Evolutionary conservation across 2,113 vertebrate genomes (phyloP).

Genomic region (Poeciliopsis prolifica): DNA sequence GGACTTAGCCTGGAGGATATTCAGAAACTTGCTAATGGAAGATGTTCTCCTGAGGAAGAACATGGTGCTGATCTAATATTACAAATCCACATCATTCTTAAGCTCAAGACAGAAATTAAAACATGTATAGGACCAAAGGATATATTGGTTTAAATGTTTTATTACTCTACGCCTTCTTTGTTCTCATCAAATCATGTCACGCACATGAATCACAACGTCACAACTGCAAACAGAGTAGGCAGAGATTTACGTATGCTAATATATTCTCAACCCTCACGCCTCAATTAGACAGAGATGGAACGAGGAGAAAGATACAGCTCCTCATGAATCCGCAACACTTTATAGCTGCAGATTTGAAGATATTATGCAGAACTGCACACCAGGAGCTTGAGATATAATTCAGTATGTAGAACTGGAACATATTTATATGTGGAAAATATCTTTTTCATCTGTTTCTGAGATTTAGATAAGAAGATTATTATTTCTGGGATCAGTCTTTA

Average conservation of each 20-base stretch:
- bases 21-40: no score
- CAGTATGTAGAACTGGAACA: not conserved
- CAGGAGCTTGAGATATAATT: not conserved
- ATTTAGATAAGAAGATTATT: constrained; percentile 2
- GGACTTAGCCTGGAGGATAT: no score
- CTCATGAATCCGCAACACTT: not conserved
- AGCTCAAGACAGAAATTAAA: not conserved
- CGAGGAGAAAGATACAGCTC: not conserved
- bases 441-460: not conserved
- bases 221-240: not conserved
- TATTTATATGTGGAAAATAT: not conserved
- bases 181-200: not conserved
- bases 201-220: not conserved
- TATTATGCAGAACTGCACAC: not conserved
- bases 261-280: constrained; percentile 6
- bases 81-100: no score
- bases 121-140: not conserved
- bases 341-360: not conserved
- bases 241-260: constrained; percentile 9
- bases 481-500: not conserved
- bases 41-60: no score
- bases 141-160: not conserved
- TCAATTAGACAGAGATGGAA: constrained; percentile 9
- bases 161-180: no score
- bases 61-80: no score